phyloP scores from a whole-genome alignment of 2,797 vertebrate species.

The Mormyrops attenuatus region DNA sequence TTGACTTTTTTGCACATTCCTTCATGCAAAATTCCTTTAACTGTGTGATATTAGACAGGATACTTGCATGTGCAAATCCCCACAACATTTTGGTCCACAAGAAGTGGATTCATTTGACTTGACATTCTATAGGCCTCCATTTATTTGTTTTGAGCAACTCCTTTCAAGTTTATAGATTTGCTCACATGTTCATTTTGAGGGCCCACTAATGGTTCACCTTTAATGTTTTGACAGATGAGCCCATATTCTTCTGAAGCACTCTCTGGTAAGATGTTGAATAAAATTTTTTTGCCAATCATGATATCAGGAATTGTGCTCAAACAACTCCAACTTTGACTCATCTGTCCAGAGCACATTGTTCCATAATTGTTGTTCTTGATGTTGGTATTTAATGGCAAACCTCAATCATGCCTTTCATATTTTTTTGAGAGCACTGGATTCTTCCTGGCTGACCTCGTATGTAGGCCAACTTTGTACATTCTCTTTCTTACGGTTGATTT shows the following conservation, averaged over 20 bases:
- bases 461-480: neutral
- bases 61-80: neutral
- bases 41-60: neutral
- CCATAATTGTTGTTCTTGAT: neutral
- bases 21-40: neutral
- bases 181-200: neutral
- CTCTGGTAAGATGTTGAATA: neutral
- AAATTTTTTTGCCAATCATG: neutral
- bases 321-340: neutral
- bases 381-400: neutral
- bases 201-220: neutral
- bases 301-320: neutral
- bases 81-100: too few relatives aligned
- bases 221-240: neutral
- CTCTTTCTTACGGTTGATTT: neutral
- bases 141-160: too few relatives aligned
- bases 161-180: neutral
- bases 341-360: neutral
- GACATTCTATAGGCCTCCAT: too few relatives aligned
- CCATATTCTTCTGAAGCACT: neutral
- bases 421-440: neutral
- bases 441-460: neutral
- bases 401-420: neutral
- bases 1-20: neutral
- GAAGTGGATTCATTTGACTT: too few relatives aligned